These are phyloP conservation scores for Allacma fusca DNA, from an alignment of 2,888 invertebrate species.

Conservation along the genomic window DNA sequence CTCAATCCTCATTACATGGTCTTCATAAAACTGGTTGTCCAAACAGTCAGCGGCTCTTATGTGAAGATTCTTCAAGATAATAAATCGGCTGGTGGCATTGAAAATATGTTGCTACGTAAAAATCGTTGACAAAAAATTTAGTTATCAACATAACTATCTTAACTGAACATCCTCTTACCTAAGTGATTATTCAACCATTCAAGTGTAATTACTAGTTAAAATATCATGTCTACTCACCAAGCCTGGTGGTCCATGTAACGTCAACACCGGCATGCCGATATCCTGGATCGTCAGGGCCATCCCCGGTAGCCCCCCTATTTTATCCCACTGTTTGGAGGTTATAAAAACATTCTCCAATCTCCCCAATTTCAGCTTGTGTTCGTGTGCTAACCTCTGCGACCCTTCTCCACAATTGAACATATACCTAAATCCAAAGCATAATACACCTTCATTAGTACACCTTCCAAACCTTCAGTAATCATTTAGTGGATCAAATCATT, in stretches of 20 bases:
- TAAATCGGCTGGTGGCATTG: slow-evolving; percentile 77
- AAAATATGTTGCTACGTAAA: slow-evolving; percentile 78
- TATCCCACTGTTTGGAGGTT: slow-evolving; percentile 83
- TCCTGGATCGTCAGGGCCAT: slow-evolving; percentile 85
- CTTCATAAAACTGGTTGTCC: slow-evolving; percentile 72
- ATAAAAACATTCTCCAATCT: slow-evolving; percentile 86
- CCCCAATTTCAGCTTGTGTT: slow-evolving; percentile 82
- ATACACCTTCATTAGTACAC: no score
- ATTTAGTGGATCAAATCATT: no score
- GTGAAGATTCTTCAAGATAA: slow-evolving; percentile 75
- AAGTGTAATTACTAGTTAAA: no score
- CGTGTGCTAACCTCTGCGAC: slow-evolving; percentile 84
- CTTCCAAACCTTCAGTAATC: no score
- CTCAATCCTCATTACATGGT: slow-evolving; percentile 76
- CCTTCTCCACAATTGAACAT: slow-evolving; percentile 87
- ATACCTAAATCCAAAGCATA: no score
- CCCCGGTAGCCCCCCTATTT: slow-evolving; percentile 88
- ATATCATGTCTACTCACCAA: no score
- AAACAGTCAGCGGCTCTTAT: slow-evolving; percentile 70
- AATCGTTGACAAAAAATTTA: no score
- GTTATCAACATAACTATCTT: no score
- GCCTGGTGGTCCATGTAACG: slow-evolving; percentile 84
- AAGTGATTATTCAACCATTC: no score
- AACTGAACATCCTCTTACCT: no score
- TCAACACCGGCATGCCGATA: slow-evolving; percentile 79